Evolutionary conservation across 92 coral and sea anemone genomes (phyloP).

Genomic region (Umimayanthus kanabou): DNA sequence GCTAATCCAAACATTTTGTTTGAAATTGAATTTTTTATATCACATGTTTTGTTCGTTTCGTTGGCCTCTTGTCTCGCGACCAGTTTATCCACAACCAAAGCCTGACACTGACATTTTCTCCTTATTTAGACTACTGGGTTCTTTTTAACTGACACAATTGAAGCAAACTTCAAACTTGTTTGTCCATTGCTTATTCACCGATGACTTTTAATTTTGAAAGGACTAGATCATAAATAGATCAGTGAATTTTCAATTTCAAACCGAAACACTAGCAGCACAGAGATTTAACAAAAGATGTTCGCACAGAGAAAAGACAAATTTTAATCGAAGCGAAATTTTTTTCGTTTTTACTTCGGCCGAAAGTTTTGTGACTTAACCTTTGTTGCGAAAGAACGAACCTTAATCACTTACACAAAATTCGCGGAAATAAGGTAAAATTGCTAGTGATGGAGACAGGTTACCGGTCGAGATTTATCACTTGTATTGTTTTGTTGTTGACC

Average conservation of each 20-base stretch:
- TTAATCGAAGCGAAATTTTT: neutral
- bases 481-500: neutral
- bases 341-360: neutral
- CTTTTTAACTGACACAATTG: neutral
- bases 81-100: neutral
- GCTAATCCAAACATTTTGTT: constrained; percentile 15
- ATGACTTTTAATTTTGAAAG: neutral
- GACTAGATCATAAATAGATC: too few species aligned
- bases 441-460: neutral
- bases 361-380: too few species aligned
- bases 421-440: neutral
- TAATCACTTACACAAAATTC: neutral
- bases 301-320: neutral
- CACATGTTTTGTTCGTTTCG: neutral
- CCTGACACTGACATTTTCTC: too few species aligned
- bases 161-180: neutral
- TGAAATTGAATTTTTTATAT: constrained; percentile 30
- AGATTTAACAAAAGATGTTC: too few species aligned
- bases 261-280: neutral
- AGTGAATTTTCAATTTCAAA: too few species aligned
- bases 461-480: neutral
- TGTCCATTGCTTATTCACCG: neutral
- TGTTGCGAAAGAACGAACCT: neutral
- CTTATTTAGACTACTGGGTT: neutral
- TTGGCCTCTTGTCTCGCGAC: neutral